Conservation (phyloP, 2,888 invertebrate species). For the Stictocephala bisonia region DNA sequence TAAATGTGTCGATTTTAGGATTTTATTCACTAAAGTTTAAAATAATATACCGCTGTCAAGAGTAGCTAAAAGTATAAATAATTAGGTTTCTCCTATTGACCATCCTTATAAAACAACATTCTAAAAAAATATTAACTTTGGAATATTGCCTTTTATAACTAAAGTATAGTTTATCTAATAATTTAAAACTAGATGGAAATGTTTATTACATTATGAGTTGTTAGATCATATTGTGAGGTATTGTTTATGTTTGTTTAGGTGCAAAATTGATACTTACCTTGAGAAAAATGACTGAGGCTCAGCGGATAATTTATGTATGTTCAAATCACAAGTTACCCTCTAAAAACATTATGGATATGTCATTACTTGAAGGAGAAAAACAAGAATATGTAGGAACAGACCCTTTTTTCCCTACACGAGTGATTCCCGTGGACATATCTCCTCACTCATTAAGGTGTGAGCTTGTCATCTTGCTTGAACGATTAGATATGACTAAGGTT, state of each 20-base stretch:
- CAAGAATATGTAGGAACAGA: slow-evolving; percentile 60
- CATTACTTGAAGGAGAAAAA: slow-evolving; percentile 46
- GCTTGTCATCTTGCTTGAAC: slow-evolving; percentile 67
- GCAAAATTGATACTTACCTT: slow-evolving; percentile 64
- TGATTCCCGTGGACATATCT: slow-evolving; percentile 72
- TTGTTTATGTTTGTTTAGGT: slow-evolving; percentile 59
- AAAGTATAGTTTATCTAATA: too few relatives aligned
- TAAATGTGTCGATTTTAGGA: too few relatives aligned
- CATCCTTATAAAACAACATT: too few relatives aligned
- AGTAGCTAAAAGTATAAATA: too few relatives aligned
- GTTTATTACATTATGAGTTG: not conserved
- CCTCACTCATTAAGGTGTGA: slow-evolving; percentile 73
- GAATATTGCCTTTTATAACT: too few relatives aligned
- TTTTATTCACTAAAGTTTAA: too few relatives aligned
- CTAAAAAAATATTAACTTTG: too few relatives aligned
- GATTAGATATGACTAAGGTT: slow-evolving; percentile 58
- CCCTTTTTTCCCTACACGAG: slow-evolving; percentile 67
- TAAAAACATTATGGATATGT: slow-evolving; percentile 66
- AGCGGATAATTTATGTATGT: slow-evolving; percentile 69
- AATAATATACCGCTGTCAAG: too few relatives aligned
- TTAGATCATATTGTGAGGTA: slow-evolving; percentile 25
- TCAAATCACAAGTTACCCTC: slow-evolving; percentile 68
- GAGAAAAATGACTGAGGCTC: slow-evolving; percentile 65
- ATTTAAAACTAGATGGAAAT: not conserved
- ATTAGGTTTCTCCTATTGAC: too few relatives aligned